phyloP scores from a whole-genome alignment of 2,888 invertebrate species.

The Eurytoma californica region DNA sequence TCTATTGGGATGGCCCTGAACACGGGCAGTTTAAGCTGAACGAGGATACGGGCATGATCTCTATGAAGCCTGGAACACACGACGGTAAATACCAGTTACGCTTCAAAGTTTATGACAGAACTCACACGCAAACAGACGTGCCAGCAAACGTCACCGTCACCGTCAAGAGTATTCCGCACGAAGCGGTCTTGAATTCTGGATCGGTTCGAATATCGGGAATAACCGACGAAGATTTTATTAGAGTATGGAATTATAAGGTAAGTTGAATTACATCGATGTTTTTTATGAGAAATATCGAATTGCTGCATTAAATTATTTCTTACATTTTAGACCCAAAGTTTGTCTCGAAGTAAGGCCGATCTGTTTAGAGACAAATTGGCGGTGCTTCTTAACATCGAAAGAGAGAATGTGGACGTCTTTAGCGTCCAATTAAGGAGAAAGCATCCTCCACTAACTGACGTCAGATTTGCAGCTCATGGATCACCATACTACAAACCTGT shows the following conservation, averaged over 20 bases:
- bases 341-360: constrained; percentile 91
- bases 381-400: constrained; percentile 88
- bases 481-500: constrained; percentile 97
- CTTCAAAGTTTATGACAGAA: constrained; percentile 93
- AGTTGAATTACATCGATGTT: constrained; percentile 1
- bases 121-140: constrained; percentile 95
- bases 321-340: constrained; percentile 80
- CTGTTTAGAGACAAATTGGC: constrained; percentile 92
- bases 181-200: constrained; percentile 96
- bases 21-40: constrained; percentile 92
- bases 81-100: constrained; percentile 89
- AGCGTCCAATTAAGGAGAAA: constrained; percentile 93
- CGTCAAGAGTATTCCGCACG: constrained; percentile 95
- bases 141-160: constrained; percentile 97
- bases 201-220: constrained; percentile 95
- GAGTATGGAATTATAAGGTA: constrained; percentile 92
- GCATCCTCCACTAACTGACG: constrained; percentile 92
- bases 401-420: constrained; percentile 95
- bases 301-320: background rate
- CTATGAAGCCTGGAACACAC: constrained; percentile 94
- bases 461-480: constrained; percentile 95
- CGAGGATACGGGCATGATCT: constrained; percentile 95
- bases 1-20: constrained; percentile 93
- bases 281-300: too few species aligned
- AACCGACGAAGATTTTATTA: constrained; percentile 96